Base-by-base conservation (phyloP, 2,797 vertebrate species). In the Distichodus sexfasciatus region DNA sequence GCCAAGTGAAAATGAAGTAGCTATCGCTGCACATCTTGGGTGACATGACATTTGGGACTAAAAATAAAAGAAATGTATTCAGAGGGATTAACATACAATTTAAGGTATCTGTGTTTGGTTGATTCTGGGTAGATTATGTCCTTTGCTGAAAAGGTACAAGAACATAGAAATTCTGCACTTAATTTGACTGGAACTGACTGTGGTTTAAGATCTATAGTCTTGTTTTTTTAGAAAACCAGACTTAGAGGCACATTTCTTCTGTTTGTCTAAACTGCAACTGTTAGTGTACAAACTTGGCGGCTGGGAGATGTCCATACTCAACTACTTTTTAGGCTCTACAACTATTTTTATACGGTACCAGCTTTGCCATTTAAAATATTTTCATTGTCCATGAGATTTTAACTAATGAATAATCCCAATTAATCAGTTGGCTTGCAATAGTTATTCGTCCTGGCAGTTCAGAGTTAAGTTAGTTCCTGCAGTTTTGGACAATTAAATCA, bases 1-100 rank as follows among this genome's bases (percentile, higher is more conserved):
- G 86, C 90, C 78, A 96, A 96, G 75, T 96, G 91, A 95, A 66
- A 50, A 24, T 14, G 14, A 24, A 11, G 15, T 6, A 24, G n/a
- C 31, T 57, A 26, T 31, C 10, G 19, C 12, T 38, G 19, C 21
- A 55, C 31, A 26, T 23, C 19, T 57, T 66, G 29, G 50, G 31
- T 28, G 33, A 50, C 12, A 26, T 28, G 33, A 50, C 12, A 55
- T 61, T 35, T 65, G 50, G 5, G 24, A 58, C 31, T 57, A 50
- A 33, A 48, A 71, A 71, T 9, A 19, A 54, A 58, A 60, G 26
- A 11, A 28, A 17, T 3, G 46, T 44, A 35, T 14, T 54, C 44
- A 50, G 35, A 38, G 28, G 6, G 14, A 35, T 6, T 44, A n/a
- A 8, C 54, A 66, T 66, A 15, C 17, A 43, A 64, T 35, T 31